These are phyloP conservation scores for Corynorhinus townsendii DNA, from an alignment of 2,113 vertebrate genomes.

Conservation along the genomic window DNA sequence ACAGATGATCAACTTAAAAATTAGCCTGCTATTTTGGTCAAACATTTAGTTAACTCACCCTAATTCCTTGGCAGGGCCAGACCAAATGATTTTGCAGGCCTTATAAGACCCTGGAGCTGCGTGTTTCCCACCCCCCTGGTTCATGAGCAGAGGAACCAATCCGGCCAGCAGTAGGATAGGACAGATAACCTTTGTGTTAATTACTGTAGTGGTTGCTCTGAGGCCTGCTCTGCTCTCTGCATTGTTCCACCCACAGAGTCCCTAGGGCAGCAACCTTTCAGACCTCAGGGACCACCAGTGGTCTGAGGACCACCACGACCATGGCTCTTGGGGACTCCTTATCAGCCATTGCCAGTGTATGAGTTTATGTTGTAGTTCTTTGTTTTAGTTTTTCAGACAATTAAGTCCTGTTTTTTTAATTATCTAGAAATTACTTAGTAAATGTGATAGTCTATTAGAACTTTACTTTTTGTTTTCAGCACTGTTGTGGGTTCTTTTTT, in stretches of 20 bases:
- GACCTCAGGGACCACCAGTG: too few species aligned
- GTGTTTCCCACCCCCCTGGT: too few species aligned
- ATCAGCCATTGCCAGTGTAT: too few species aligned
- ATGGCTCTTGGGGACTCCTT: too few species aligned
- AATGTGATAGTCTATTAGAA: background rate
- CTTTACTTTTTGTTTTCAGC: background rate
- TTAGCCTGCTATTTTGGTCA: too few species aligned
- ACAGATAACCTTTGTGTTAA: background rate
- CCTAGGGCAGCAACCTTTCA: background rate
- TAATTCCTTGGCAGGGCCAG: too few species aligned
- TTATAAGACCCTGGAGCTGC: too few species aligned
- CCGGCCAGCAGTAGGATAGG: background rate
- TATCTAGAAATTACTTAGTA: background rate
- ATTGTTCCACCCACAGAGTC: background rate
- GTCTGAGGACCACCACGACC: too few species aligned
- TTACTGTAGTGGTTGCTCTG: background rate
- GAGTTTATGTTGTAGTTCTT: background rate
- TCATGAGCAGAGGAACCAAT: background rate
- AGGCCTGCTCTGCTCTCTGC: background rate
- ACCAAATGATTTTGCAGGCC: too few species aligned
- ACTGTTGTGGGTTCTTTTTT: background rate
- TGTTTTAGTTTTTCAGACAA: slow-evolving; percentile 5
- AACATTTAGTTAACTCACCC: too few species aligned
- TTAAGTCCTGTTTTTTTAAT: background rate
- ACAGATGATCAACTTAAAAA: too few species aligned